A percentile compares a stretch with the other conserved stretches of the same genome.
phyloP scores from a whole-genome alignment of 2,888 invertebrate species.

The Zaprionus bogoriensis region DNA sequence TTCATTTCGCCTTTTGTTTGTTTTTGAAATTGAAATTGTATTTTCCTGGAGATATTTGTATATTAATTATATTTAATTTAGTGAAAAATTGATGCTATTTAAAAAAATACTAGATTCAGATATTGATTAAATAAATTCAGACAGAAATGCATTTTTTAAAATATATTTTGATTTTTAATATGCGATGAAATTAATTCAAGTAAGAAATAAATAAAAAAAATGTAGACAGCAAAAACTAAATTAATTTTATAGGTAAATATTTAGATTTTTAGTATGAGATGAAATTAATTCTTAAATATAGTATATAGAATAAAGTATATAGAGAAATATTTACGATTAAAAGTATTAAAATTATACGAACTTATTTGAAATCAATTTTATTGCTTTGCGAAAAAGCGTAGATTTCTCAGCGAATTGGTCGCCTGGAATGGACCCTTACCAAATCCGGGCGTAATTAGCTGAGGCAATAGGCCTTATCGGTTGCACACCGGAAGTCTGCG shows the following conservation, averaged over 20 bases:
- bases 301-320: no score
- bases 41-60: not conserved
- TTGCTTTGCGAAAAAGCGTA: not conserved
- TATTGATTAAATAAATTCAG: no score
- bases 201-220: no score
- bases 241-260: no score
- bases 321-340: not conserved
- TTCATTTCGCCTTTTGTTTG: not conserved
- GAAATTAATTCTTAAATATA: not conserved
- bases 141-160: no score
- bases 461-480: constrained; percentile 39
- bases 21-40: not conserved
- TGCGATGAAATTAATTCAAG: no score
- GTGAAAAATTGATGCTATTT: no score
- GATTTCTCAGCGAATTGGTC: not conserved
- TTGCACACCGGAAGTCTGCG: constrained; percentile 27
- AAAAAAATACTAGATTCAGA: no score
- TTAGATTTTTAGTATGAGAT: no score
- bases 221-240: no score
- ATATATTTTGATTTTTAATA: no score
- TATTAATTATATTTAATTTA: no score
- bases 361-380: not conserved
- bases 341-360: not conserved
- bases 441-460: constrained; percentile 38
- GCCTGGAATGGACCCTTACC: not conserved